These are phyloP conservation scores for Thera britannica DNA, from an alignment of 2,888 invertebrate genomes.

Conservation along the genomic window DNA sequence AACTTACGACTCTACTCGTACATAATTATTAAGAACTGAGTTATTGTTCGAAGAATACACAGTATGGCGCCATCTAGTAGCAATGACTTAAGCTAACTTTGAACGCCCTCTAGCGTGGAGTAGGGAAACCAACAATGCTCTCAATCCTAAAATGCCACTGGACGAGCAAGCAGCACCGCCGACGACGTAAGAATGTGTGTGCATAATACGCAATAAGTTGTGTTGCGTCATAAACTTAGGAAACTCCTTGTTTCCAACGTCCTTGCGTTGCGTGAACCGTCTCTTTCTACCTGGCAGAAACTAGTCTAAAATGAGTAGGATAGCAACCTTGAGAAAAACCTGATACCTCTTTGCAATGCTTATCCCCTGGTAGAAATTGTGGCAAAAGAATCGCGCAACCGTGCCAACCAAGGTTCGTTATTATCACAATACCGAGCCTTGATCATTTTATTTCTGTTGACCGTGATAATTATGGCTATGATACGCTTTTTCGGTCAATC, in stretches of 20 bases:
- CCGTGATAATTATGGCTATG: no score
- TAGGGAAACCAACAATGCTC: constrained; percentile 11
- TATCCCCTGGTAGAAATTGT: constrained; percentile 38
- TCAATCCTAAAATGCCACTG: no score
- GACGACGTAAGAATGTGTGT: no score
- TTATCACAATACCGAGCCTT: no score
- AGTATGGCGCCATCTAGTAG: no score
- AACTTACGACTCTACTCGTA: no score
- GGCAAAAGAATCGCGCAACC: constrained; percentile 37
- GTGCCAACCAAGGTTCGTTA: background rate
- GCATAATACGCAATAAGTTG: background rate
- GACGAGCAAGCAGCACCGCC: no score
- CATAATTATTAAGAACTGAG: no score
- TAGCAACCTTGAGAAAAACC: background rate
- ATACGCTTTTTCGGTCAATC: no score
- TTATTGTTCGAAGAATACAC: no score
- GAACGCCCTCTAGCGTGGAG: constrained; percentile 27
- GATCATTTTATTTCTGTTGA: no score
- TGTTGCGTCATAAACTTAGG: background rate
- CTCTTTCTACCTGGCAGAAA: constrained; percentile 13
- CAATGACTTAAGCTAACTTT: background rate
- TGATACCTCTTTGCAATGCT: constrained; percentile 22
- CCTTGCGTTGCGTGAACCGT: background rate
- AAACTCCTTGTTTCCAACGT: no score
- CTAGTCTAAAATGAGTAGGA: background rate